These are phyloP conservation scores for Prunella fulvescens DNA, from an alignment of 2,113 vertebrate genomes.

Conservation along the genomic window DNA sequence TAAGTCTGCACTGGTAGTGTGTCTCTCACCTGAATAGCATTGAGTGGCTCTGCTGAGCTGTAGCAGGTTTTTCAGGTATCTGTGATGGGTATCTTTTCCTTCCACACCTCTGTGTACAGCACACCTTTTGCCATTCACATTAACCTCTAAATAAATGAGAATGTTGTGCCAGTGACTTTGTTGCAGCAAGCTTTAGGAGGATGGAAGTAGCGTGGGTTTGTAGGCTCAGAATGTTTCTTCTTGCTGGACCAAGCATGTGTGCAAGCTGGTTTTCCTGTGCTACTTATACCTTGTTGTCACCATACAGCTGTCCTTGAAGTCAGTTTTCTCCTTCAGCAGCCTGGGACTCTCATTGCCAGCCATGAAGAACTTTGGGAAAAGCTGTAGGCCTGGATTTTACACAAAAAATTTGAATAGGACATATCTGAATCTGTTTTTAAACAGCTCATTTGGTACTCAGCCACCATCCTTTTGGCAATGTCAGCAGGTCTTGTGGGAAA, in stretches of 20 bases:
- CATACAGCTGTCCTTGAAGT: neutral
- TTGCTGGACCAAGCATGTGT: neutral
- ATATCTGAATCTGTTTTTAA: neutral
- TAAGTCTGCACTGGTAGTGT: accelerated
- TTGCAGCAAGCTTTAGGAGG: neutral
- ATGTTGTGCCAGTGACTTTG: neutral
- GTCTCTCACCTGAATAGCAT: neutral
- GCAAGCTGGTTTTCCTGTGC: neutral
- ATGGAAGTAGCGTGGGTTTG: neutral
- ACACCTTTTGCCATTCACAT: neutral
- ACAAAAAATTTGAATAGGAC: neutral
- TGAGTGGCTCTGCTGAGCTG: neutral
- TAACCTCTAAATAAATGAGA: neutral
- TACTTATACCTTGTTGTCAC: neutral
- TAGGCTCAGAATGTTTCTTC: neutral
- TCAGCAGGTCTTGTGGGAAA: neutral
- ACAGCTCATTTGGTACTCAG: neutral
- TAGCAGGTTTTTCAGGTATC: neutral
- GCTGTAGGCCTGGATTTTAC: neutral
- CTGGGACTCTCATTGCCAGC: neutral
- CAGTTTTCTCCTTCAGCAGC: neutral
- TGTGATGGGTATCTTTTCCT: neutral
- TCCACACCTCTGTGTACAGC: neutral
- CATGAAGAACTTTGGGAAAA: neutral
- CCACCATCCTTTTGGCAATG: neutral